phyloP scores from a whole-genome alignment of 2,888 invertebrate species.

The Vannuccia rotundouncinata region DNA sequence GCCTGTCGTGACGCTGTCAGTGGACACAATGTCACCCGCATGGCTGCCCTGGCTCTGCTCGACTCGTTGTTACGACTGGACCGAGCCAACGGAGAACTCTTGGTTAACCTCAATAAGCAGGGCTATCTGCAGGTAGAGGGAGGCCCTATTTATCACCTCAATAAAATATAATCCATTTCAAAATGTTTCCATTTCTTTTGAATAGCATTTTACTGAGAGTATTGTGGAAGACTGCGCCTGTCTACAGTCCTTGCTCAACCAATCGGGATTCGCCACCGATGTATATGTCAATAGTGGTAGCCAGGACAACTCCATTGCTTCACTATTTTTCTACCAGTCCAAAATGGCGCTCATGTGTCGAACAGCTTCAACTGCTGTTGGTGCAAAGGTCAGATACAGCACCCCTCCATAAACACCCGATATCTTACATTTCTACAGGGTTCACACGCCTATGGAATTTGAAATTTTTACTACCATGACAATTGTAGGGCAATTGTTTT shows the following conservation, averaged over 20 bases:
- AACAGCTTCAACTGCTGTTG: slow-evolving; percentile 41
- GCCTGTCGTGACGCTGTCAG: slow-evolving; percentile 78
- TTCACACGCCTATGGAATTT: too few species aligned
- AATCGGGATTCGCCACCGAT: neutral
- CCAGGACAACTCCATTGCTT: neutral
- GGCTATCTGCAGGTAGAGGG: slow-evolving; percentile 74
- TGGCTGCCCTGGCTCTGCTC: slow-evolving; percentile 75
- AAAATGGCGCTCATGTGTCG: slow-evolving; percentile 31
- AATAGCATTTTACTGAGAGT: neutral
- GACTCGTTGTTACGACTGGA: slow-evolving; percentile 72
- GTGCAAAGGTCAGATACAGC: slow-evolving; percentile 47
- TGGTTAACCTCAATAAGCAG: slow-evolving; percentile 57
- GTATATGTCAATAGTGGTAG: neutral
- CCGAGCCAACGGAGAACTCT: slow-evolving; percentile 61
- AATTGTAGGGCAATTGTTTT: too few species aligned
- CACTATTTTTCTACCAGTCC: slow-evolving; percentile 22
- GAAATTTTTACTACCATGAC: too few species aligned
- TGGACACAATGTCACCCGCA: slow-evolving; percentile 76
- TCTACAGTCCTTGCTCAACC: neutral
- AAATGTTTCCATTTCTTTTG: neutral
- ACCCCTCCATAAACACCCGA: too few species aligned
- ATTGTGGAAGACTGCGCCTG: neutral
- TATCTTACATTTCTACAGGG: too few species aligned
- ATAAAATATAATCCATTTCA: neutral
- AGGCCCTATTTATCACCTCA: slow-evolving; percentile 67